phyloP scores from a whole-genome alignment of 2,888 invertebrate genomes.

The Stenichneumon culpator region DNA sequence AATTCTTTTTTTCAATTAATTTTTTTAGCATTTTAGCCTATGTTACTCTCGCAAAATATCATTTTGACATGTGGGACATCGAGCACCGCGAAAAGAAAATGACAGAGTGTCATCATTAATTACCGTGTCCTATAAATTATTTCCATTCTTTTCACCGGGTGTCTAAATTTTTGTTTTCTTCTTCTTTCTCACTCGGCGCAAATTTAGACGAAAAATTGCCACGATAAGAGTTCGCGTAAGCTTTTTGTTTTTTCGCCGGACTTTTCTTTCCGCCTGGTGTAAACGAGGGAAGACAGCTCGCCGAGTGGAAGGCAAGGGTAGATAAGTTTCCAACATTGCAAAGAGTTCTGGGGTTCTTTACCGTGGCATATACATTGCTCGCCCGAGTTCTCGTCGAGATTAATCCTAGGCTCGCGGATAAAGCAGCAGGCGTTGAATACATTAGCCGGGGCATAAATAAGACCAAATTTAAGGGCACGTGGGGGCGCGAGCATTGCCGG shows the following conservation, averaged over 20 bases:
- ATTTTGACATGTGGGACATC: neutral
- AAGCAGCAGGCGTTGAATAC: conserved; percentile 80
- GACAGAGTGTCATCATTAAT: neutral
- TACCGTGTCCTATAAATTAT: neutral
- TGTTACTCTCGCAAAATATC: too few relatives aligned
- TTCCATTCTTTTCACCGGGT: neutral
- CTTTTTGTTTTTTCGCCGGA: neutral
- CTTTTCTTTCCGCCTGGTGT: neutral
- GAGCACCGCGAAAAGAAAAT: neutral
- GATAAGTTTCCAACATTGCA: conserved; percentile 63
- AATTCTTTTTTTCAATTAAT: too few relatives aligned
- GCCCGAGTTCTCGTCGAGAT: conserved; percentile 76
- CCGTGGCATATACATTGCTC: conserved; percentile 7
- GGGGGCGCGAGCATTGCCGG: conserved; percentile 36
- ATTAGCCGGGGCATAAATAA: conserved; percentile 79
- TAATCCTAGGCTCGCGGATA: conserved; percentile 79
- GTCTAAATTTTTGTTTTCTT: neutral
- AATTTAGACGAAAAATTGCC: conserved; percentile 8
- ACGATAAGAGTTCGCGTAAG: conserved; percentile 1
- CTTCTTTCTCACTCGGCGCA: neutral
- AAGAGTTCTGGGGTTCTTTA: neutral
- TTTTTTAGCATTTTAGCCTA: too few relatives aligned
- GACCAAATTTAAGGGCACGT: conserved; percentile 84
- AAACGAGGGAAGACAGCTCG: conserved; percentile 23
- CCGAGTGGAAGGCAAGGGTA: conserved; percentile 7